A percentile compares a stretch with the other conserved stretches of the same genome.
These are phyloP conservation scores for Ecliptopera silaceata DNA, from an alignment of 2,888 invertebrate species.

Conservation along the genomic window DNA sequence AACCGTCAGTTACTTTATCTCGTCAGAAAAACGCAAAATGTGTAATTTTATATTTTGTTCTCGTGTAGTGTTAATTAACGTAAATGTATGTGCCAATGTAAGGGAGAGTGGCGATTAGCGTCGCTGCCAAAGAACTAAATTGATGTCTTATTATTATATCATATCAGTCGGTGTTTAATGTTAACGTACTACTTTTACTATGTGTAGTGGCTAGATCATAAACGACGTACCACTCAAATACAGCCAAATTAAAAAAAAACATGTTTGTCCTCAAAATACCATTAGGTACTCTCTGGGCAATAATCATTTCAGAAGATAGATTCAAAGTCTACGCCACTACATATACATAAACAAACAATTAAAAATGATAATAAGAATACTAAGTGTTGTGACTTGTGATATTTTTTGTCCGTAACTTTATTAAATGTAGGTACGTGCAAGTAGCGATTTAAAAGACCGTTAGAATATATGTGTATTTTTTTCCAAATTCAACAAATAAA, in stretches of 20 bases:
- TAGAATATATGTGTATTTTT: slow-evolving; percentile 62
- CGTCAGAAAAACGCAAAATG: slow-evolving; percentile 46
- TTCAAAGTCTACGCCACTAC: slow-evolving; percentile 10
- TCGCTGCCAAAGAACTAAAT: slow-evolving; percentile 59
- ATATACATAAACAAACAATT: slow-evolving; percentile 1
- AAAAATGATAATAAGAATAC: slow-evolving; percentile 46
- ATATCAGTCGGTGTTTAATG: slow-evolving; percentile 48
- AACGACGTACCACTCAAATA: neutral
- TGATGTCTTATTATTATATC: slow-evolving; percentile 44
- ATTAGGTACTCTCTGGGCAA: too few relatives aligned
- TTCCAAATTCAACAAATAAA: slow-evolving; percentile 75
- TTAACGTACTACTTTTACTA: slow-evolving; percentile 4
- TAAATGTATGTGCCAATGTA: slow-evolving; percentile 36
- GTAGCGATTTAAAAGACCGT: slow-evolving; percentile 64
- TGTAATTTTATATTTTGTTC: slow-evolving; percentile 48
- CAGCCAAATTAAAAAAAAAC: neutral
- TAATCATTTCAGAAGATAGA: too few relatives aligned
- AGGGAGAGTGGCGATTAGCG: slow-evolving; percentile 19
- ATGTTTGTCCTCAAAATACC: neutral
- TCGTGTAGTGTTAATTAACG: slow-evolving; percentile 48
- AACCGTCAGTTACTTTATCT: slow-evolving; percentile 61
- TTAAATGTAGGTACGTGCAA: slow-evolving; percentile 53
- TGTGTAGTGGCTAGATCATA: slow-evolving; percentile 11
- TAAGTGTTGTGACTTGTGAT: slow-evolving; percentile 67
- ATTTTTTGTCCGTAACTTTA: slow-evolving; percentile 41